A percentile compares a stretch with the other conserved stretches of the same genome.
Conservation (phyloP, 2,888 invertebrate genomes). For the Cyrtodaria siliqua region DNA sequence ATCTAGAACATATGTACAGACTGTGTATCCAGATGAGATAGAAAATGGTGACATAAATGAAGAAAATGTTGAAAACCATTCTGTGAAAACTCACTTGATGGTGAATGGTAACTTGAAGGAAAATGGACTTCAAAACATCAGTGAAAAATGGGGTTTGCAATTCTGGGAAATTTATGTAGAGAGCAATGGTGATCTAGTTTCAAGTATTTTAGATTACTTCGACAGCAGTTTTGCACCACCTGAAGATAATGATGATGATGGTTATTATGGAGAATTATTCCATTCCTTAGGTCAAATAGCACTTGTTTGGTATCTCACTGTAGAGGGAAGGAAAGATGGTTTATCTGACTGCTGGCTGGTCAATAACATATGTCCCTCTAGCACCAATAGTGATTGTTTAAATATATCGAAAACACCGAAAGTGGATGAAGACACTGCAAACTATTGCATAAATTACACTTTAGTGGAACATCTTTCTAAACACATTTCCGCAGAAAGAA, state of each 20-base stretch:
- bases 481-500: no score
- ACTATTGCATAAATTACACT: not conserved
- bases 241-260: no score
- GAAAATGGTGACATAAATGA: not conserved
- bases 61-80: no score
- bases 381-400: not conserved
- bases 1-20: slow-evolving; percentile 22
- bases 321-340: not conserved
- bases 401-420: not conserved
- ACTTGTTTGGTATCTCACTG: not conserved
- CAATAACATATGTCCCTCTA: not conserved
- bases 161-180: no score
- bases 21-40: slow-evolving; percentile 29
- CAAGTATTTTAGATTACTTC: no score
- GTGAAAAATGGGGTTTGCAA: no score
- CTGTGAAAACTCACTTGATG: no score
- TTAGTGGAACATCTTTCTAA: not conserved
- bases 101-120: no score
- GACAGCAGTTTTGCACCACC: no score
- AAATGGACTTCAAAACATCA: no score
- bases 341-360: not conserved
- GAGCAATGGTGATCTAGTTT: no score
- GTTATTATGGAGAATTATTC: not conserved
- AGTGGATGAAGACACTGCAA: not conserved
- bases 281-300: slow-evolving; percentile 1